These are phyloP conservation scores for Rhinolophus ferrumequinum DNA, from an alignment of 2,113 vertebrate species.

Conservation along the genomic window DNA sequence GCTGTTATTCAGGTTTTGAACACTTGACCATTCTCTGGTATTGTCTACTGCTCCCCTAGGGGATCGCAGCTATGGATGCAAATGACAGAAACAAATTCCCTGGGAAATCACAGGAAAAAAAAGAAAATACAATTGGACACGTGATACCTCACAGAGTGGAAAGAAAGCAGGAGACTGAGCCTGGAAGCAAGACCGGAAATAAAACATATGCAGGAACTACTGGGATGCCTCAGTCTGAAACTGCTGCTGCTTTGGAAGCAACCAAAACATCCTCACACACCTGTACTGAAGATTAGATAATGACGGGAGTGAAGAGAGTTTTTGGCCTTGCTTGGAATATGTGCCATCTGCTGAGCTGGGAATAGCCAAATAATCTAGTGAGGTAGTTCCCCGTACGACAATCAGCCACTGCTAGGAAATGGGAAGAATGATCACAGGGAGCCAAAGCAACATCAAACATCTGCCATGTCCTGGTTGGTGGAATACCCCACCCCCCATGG, in stretches of 20 bases:
- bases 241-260: neutral
- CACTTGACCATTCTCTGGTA: neutral
- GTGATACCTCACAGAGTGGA: neutral
- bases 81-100: neutral
- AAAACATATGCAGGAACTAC: neutral
- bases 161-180: neutral
- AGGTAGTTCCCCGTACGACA: neutral
- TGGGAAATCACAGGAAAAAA: neutral
- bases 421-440: neutral
- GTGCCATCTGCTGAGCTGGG: neutral
- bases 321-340: neutral
- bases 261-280: neutral
- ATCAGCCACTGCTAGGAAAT: neutral
- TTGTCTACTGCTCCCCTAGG: neutral
- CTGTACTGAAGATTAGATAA: neutral
- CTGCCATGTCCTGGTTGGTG: neutral
- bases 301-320: no score
- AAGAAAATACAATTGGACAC: neutral
- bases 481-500: fast-evolving
- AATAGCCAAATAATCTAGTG: neutral
- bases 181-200: neutral
- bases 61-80: neutral
- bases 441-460: no score
- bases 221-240: no score
- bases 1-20: neutral